These are phyloP conservation scores for Tyrannus savana DNA, from an alignment of 2,113 vertebrate species.

Conservation along the genomic window DNA sequence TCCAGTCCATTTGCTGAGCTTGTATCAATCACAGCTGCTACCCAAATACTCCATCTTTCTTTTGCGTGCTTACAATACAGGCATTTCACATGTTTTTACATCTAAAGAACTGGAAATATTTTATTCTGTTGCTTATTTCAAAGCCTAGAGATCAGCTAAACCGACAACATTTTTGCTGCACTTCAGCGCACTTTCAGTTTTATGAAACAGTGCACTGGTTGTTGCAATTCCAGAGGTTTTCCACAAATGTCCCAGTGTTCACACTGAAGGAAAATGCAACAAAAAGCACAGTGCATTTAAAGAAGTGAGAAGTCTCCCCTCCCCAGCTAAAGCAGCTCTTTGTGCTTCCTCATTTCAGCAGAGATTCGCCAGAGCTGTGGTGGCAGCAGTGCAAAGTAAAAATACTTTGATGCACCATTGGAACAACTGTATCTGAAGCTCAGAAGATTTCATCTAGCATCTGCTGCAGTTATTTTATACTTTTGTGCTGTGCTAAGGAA, in stretches of 20 bases:
- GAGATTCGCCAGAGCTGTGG: not conserved
- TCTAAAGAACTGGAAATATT: not conserved
- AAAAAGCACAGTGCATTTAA: not conserved
- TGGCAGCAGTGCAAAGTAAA: not conserved
- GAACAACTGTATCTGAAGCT: not conserved
- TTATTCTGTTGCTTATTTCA: not conserved
- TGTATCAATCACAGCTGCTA: not conserved
- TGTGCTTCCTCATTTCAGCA: not conserved
- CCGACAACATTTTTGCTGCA: not conserved
- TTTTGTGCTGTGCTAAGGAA: not conserved
- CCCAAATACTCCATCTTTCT: not conserved
- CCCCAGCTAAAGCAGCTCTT: not conserved
- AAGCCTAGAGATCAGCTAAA: not conserved
- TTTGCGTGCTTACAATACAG: not conserved
- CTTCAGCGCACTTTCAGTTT: not conserved
- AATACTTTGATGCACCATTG: not conserved
- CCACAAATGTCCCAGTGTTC: slow-evolving; percentile 24
- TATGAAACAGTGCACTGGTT: not conserved
- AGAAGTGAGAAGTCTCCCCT: not conserved
- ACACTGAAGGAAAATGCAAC: not conserved
- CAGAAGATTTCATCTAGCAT: slow-evolving; percentile 9
- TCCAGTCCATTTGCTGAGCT: not conserved
- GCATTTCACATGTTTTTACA: not conserved
- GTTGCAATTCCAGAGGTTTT: slow-evolving; percentile 26
- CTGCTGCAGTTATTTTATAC: not conserved